phyloP scores from a whole-genome alignment of 2,888 invertebrate species.

The Eupithecia dodoneata region DNA sequence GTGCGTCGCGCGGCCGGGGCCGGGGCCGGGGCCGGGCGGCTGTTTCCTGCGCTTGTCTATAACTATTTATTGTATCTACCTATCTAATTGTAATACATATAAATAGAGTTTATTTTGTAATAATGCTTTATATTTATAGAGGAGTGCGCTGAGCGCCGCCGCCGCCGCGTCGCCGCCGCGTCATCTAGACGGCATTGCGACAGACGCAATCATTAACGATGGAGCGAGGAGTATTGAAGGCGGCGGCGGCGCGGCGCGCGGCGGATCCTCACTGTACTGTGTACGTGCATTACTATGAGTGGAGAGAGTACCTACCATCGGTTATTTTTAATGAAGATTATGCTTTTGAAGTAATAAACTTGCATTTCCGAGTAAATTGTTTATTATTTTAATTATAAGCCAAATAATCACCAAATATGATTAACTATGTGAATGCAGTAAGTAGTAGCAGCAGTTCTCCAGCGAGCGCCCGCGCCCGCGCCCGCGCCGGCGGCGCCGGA shows the following conservation, averaged over 20 bases:
- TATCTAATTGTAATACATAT: constrained; percentile 56
- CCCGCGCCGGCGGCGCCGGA: too few relatives aligned
- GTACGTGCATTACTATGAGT: constrained; percentile 28
- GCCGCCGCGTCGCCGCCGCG: neutral
- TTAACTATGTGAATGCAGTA: neutral
- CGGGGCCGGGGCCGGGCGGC: too few relatives aligned
- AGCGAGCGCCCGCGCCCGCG: too few relatives aligned
- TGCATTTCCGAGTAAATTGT: constrained; percentile 67
- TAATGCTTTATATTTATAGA: constrained; percentile 48
- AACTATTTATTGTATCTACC: constrained; percentile 40
- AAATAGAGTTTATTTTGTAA: constrained; percentile 66
- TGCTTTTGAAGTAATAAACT: constrained; percentile 78
- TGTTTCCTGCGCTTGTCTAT: neutral
- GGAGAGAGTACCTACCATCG: constrained; percentile 57
- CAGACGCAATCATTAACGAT: too few relatives aligned
- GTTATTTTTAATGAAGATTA: constrained; percentile 67
- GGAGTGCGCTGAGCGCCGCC: neutral
- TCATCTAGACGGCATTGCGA: too few relatives aligned
- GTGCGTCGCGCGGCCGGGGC: too few relatives aligned
- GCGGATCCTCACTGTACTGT: neutral
- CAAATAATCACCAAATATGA: neutral
- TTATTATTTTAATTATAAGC: constrained; percentile 3
- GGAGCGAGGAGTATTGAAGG: too few relatives aligned
- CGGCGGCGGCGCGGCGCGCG: neutral
- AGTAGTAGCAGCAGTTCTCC: neutral